Evolutionary conservation across 2,888 invertebrate species (phyloP).

Genomic region (Drosophila pseudotalamancana): DNA sequence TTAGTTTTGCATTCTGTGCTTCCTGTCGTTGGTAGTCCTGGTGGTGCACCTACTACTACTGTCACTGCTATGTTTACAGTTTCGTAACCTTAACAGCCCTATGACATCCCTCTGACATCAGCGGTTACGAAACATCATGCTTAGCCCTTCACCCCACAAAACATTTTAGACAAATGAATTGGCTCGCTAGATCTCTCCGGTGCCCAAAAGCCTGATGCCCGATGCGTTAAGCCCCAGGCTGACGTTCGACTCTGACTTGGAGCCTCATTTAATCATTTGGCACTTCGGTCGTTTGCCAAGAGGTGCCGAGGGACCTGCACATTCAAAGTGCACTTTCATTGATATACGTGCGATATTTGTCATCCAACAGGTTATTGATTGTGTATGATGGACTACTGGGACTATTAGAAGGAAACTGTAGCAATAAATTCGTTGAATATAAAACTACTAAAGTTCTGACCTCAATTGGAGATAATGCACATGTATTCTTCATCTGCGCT

Average conservation of each 20-base stretch:
- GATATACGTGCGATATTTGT: conserved; percentile 38
- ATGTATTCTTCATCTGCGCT: too few species aligned
- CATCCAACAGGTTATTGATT: conserved; percentile 15
- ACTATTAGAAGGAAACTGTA: not conserved
- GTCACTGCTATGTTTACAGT: conserved; percentile 64
- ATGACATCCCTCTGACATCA: conserved; percentile 62
- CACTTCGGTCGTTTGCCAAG: conserved; percentile 23
- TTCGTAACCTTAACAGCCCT: conserved; percentile 56
- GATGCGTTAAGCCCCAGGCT: conserved; percentile 12
- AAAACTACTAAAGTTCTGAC: not conserved
- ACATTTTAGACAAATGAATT: conserved; percentile 58
- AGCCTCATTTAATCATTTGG: conserved; percentile 37
- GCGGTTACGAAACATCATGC: conserved; percentile 26
- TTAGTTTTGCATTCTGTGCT: conserved; percentile 51
- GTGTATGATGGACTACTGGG: conserved; percentile 1
- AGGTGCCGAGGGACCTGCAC: conserved; percentile 2
- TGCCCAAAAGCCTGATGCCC: not conserved
- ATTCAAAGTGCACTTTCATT: conserved; percentile 33
- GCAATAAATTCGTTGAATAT: conserved; percentile 5
- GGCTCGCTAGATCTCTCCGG: conserved; percentile 21
- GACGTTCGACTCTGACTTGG: conserved; percentile 19
- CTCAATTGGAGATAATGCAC: too few species aligned
- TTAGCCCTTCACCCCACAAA: conserved; percentile 23
- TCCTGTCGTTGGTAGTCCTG: conserved; percentile 50
- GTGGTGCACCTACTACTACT: conserved; percentile 42